Evolutionary conservation across 2,797 vertebrate genomes (phyloP), one percentile per base, ranked within the genome.

Genomic region (Falco concolor): DNA sequence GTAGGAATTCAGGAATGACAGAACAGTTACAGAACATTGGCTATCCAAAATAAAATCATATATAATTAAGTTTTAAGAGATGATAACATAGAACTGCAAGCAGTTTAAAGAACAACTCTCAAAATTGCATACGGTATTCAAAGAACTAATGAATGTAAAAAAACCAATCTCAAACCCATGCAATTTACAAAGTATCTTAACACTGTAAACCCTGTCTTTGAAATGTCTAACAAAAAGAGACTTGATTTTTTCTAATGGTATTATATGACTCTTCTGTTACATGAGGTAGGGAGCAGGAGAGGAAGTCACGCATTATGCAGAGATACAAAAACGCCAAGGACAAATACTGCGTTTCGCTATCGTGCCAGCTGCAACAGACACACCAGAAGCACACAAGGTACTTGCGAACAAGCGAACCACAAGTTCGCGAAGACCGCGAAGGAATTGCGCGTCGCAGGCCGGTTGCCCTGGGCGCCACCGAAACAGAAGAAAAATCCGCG

Each of bases 291-390:
- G 13, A 40, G 9, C 8, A 7, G 25, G 10, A 9, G 6, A 2
- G 6, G 13, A 23, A 25, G 27, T 24, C 28, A 10, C 45, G 44
- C 19, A 4, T 30, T 13, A 18, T 0, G 9, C 10, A 12, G 17
- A 49, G 18, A 36, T 2, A 3, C 20, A 49, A 32, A 53, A 42
- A 5, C 5, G 3, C 3, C 44, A 14, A 16, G 10, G 25, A 3
- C 42, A 54, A 54, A 14, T 0, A 3, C 1, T 1, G 81, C 18
- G 9, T 34, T 5, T 5, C 0, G 12, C 54, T 7, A 3, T 0
- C 7, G 25, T 1, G 70, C n/a, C 78, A 5, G 21, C 28, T 22
- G 13, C 12, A 2, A n/a, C 4, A 20, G 27, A 18, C 42, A 4
- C 32, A 6, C 36, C 30, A 15, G 9, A 12, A 13, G 5, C 32